Evolutionary conservation across 1,140 invertebrate species (phyloP), one percentile per base, ranked within the genome.

Genomic region (Drosophila prosaltans): DNA sequence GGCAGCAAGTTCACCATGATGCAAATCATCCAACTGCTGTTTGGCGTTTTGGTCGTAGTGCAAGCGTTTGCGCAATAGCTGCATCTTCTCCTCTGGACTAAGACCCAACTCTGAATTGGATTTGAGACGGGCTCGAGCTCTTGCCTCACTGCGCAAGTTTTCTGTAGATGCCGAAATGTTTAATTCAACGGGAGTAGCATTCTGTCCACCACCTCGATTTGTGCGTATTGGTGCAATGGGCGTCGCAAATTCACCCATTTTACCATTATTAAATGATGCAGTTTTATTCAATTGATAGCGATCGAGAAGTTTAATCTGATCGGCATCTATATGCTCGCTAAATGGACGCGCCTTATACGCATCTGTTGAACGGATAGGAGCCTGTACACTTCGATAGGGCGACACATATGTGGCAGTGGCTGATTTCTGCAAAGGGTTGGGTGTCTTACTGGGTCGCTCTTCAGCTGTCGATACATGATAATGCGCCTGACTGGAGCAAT

Each of bases 91-190:
- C 74, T 96, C 95, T 1, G 96, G 95, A 90, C 95, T 96, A 0
- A 97, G 92, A 9, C 95, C 95, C 3, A 96, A 85, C 81, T 96
- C 95, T 70, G 95, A 94, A 82, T 97, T 95, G 45, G 94, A 96
- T 80, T 95, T 95, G 2, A 96, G 91, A 61, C 94, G 93, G 1
- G 95, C 95, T 40, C 95, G 92, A 32, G 95, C 94, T 55, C 95
- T 92, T 0, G 95, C 95, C 77, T 95, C 95, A 76, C 95, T 93
- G 43, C 95, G 94, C 21, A 95, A 92, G 82, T 95, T 94, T 61
- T 95, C 94, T 3, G 94, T 93, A 9, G 92, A 92, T 1, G 94
- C 92, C 2, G 90, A 81, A 61, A 89, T 89, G 45, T 69, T 88
- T 0, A 63, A 26, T 6, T 78, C 66, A 11, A 72, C 51, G 6